Conservation (phyloP, 2,797 vertebrate species). For the Semaprochilodus insignis region DNA sequence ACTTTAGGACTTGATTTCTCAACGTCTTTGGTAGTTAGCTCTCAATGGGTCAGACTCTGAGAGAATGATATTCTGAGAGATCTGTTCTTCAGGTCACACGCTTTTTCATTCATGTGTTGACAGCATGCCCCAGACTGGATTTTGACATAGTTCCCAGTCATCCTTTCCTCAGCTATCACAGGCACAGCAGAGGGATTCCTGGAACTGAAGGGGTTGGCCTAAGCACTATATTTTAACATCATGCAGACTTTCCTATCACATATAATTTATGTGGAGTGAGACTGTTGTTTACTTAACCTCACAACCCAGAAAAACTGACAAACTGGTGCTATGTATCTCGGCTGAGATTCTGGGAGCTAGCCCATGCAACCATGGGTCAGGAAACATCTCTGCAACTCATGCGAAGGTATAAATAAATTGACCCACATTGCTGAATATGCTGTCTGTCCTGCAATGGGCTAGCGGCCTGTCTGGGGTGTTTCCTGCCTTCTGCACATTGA, state of each 20-base stretch:
- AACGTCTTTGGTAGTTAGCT: neutral
- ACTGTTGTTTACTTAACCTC: conserved; percentile 8
- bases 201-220: conserved; percentile 5
- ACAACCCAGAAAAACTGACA: conserved; percentile 18
- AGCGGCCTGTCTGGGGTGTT: too few relatives aligned
- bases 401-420: conserved; percentile 27
- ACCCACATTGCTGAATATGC: conserved; percentile 25
- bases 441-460: too few relatives aligned
- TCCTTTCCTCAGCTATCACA: conserved; percentile 21
- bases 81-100: conserved; percentile 19
- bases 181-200: conserved; percentile 25
- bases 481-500: too few relatives aligned
- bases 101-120: conserved; percentile 35
- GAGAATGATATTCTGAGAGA: neutral
- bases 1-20: neutral
- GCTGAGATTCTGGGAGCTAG: conserved; percentile 12
- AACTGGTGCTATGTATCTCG: neutral
- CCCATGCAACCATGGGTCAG: neutral
- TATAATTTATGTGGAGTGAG: conserved; percentile 17
- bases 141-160: conserved; percentile 28
- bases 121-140: conserved; percentile 34
- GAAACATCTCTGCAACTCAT: conserved; percentile 8
- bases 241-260: conserved; percentile 14
- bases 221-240: conserved; percentile 5
- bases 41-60: neutral